These are phyloP conservation scores for Volucella inanis DNA, from an alignment of 2,888 invertebrate genomes.

Conservation along the genomic window DNA sequence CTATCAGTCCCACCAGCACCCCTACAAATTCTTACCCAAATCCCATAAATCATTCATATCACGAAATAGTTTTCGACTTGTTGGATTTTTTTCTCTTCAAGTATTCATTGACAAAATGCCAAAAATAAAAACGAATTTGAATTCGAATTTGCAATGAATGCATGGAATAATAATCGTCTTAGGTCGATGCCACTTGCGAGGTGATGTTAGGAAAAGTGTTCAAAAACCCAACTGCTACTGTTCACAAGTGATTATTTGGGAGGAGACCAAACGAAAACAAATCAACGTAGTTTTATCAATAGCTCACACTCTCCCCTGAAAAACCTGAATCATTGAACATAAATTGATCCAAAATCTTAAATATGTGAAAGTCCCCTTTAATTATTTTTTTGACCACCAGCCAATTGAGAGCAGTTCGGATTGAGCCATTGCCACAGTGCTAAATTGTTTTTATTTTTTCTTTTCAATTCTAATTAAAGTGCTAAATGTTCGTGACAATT, in stretches of 20 bases:
- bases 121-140: conserved; percentile 8
- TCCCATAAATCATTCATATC: conserved; percentile 46
- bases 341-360: not conserved
- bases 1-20: not conserved
- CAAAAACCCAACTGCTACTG: no score
- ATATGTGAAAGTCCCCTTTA: conserved; percentile 7
- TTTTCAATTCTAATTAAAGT: conserved; percentile 52
- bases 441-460: conserved; percentile 25
- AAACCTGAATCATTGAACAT: not conserved
- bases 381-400: conserved; percentile 31
- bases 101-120: conserved; percentile 62
- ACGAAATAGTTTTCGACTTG: conserved; percentile 42
- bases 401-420: conserved; percentile 50
- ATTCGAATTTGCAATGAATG: conserved; percentile 37
- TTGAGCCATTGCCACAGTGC: not conserved
- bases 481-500: conserved; percentile 44
- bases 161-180: conserved; percentile 43
- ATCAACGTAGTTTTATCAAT: not conserved
- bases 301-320: not conserved
- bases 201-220: conserved; percentile 1
- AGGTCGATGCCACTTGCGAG: conserved; percentile 52
- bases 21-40: conserved; percentile 43
- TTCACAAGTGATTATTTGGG: not conserved
- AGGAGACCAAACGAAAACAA: not conserved
- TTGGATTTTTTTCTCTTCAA: conserved; percentile 21